Conservation (phyloP, 2,797 vertebrate genomes). For the Lateolabrax maculatus region DNA sequence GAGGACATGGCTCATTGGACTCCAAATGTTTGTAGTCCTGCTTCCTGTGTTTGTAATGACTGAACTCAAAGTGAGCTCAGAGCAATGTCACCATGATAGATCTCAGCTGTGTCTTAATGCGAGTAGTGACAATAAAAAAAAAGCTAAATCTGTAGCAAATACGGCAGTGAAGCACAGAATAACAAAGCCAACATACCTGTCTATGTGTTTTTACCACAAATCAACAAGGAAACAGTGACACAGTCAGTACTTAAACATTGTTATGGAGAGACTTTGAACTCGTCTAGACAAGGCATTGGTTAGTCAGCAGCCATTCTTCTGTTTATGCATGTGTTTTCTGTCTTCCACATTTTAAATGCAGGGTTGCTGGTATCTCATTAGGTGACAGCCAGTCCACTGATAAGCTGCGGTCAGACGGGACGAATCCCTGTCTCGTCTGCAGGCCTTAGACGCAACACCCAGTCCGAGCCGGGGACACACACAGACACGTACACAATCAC, state of each 20-base stretch:
- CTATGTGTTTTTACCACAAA: conserved; percentile 9
- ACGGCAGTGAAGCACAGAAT: not conserved
- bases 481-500: conserved; percentile 17
- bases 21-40: conserved; percentile 38
- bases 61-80: conserved; percentile 13
- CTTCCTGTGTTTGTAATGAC: conserved; percentile 43
- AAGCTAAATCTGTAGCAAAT: conserved; percentile 20
- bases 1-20: conserved; percentile 57
- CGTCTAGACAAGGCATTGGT: conserved; percentile 57
- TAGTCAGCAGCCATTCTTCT: conserved; percentile 19
- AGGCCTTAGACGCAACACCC: conserved; percentile 63
- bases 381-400: conserved; percentile 72
- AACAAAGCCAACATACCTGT: not conserved
- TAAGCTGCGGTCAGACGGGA: conserved; percentile 78
- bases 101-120: conserved; percentile 36
- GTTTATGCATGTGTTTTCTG: conserved; percentile 33
- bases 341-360: conserved; percentile 54
- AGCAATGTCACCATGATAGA: conserved; percentile 27
- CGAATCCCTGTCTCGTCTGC: conserved; percentile 75
- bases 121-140: conserved; percentile 27
- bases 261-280: conserved; percentile 44
- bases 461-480: conserved; percentile 4
- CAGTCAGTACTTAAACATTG: conserved; percentile 40
- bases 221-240: conserved; percentile 19
- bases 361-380: conserved; percentile 70